Percentiles rank a stretch among this genome's conserved stretches.
phyloP scores from a whole-genome alignment of 1,140 invertebrate species.

The Drosophila obscura region DNA sequence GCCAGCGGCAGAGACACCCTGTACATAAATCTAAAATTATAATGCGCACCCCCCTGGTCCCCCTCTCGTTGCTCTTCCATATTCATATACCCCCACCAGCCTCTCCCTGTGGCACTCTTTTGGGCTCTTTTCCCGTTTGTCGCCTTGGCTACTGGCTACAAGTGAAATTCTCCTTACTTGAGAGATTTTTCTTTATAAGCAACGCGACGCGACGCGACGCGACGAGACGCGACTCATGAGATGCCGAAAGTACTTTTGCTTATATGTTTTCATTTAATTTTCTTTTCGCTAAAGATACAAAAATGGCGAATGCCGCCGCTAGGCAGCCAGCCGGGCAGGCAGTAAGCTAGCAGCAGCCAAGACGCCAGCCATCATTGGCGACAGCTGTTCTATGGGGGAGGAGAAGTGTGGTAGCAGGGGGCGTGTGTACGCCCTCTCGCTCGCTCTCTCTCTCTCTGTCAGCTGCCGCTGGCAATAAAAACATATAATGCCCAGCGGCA shows the following conservation, averaged over 20 bases:
- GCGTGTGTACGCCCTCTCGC: constrained; percentile 26
- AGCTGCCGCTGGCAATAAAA: constrained; percentile 61
- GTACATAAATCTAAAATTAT: constrained; percentile 80
- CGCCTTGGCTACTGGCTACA: constrained; percentile 56
- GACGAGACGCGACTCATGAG: constrained; percentile 22
- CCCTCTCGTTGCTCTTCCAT: constrained; percentile 42
- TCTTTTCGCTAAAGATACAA: constrained; percentile 63
- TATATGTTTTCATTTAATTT: constrained; percentile 82
- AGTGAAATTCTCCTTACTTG: constrained; percentile 62
- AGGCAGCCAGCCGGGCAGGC: not conserved
- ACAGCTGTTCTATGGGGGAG: constrained; percentile 58
- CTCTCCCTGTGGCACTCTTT: constrained; percentile 7
- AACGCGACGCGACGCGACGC: constrained; percentile 47
- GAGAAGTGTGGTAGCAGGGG: not conserved
- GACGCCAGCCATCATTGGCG: constrained; percentile 59
- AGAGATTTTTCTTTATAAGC: constrained; percentile 69
- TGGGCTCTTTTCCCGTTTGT: constrained; percentile 35
- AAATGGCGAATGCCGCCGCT: constrained; percentile 59
- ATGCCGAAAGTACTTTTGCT: constrained; percentile 54
- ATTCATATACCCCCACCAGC: constrained; percentile 36
- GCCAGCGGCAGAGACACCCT: constrained; percentile 53
- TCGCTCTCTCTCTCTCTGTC: not conserved
- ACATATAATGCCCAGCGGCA: constrained; percentile 66
- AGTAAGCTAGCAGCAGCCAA: not conserved
- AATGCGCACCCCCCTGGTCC: constrained; percentile 29